Conservation (phyloP, 92 coral and sea anemone genomes). For the Umimayanthus kanabou region DNA sequence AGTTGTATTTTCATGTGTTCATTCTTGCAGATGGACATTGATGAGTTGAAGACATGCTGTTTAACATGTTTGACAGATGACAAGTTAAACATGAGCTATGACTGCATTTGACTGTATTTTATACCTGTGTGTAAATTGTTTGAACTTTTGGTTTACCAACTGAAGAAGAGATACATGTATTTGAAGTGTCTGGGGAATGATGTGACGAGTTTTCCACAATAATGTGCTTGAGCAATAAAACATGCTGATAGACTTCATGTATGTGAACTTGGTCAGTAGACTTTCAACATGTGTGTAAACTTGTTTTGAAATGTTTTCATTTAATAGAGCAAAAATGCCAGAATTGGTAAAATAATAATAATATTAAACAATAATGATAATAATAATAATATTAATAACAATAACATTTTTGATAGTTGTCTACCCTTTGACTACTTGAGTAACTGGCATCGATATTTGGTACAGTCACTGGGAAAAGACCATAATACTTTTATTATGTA, state of each 20-base stretch:
- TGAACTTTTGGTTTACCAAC: background rate
- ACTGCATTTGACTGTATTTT: constrained; percentile 2
- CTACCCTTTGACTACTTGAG: too few relatives aligned
- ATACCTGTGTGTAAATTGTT: background rate
- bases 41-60: background rate
- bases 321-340: background rate
- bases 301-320: background rate
- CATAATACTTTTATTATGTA: too few relatives aligned
- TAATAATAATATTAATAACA: too few relatives aligned
- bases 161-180: background rate
- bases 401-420: too few relatives aligned
- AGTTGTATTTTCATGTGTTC: background rate
- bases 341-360: too few relatives aligned
- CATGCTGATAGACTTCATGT: background rate
- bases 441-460: too few relatives aligned
- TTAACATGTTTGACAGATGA: background rate
- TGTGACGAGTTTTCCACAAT: background rate
- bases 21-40: constrained; percentile 25
- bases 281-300: background rate
- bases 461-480: too few relatives aligned
- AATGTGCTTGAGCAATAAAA: background rate
- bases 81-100: background rate
- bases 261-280: background rate
- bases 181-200: background rate
- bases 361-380: too few relatives aligned